Evolutionary conservation across 1,140 invertebrate genomes (phyloP).

Genomic region (Monomorium pharaonis): DNA sequence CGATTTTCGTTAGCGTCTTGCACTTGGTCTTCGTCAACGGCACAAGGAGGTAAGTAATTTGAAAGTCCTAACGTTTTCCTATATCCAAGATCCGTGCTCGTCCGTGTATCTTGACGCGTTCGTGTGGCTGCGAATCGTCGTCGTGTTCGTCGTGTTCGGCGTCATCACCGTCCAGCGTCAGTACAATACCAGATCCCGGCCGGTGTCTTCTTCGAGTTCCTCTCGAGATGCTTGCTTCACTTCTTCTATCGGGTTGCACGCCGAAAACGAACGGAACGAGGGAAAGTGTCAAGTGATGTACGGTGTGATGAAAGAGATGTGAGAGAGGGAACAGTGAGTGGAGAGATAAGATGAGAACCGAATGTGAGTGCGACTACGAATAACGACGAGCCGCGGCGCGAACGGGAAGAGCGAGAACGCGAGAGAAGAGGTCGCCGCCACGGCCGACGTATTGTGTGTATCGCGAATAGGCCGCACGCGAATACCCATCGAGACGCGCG

Average conservation of each 20-base stretch:
- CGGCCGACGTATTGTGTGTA: constrained; percentile 55
- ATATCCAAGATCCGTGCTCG: neutral
- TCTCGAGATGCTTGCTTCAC: neutral
- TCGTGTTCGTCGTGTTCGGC: constrained; percentile 14
- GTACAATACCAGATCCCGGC: neutral
- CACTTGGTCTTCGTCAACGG: constrained; percentile 40
- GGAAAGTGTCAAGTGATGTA: neutral
- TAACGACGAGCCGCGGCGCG: neutral
- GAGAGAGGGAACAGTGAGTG: neutral
- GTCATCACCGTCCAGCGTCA: constrained; percentile 16
- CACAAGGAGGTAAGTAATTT: constrained; percentile 48
- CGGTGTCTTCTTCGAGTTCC: constrained; percentile 12
- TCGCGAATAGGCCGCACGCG: constrained; percentile 61
- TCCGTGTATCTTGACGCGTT: neutral
- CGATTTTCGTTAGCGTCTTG: constrained; percentile 63
- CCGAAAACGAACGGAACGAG: constrained; percentile 3
- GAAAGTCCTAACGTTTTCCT: neutral
- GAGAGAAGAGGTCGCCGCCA: constrained; percentile 50
- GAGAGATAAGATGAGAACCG: constrained; percentile 2
- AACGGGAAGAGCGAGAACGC: constrained; percentile 2
- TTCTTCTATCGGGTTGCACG: constrained; percentile 12
- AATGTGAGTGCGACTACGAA: constrained; percentile 16
- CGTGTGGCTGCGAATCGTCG: neutral
- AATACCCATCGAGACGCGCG: constrained; percentile 40
- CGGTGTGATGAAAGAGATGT: neutral